These are phyloP conservation scores for Alethe diademata DNA, from an alignment of 2,113 vertebrate species.

Conservation along the genomic window DNA sequence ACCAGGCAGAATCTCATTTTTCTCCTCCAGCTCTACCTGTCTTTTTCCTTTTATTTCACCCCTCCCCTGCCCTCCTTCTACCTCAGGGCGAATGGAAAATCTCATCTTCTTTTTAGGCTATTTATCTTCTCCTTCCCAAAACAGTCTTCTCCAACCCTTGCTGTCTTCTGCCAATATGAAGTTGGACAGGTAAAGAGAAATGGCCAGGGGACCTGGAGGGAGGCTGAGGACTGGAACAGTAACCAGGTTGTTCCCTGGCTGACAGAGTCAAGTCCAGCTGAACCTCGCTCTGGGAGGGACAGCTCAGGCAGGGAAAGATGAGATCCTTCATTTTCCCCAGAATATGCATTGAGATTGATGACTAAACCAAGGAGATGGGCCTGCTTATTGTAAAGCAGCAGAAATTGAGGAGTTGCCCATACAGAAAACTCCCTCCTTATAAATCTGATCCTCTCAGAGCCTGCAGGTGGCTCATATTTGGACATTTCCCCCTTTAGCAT, in stretches of 20 bases:
- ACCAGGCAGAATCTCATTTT: conserved; percentile 40
- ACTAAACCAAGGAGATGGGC: neutral
- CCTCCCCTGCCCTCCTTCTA: neutral
- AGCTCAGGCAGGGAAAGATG: neutral
- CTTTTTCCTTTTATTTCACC: conserved; percentile 13
- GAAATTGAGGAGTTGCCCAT: neutral
- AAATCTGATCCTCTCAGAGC: neutral
- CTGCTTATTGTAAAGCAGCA: neutral
- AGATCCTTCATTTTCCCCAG: neutral
- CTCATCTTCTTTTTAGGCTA: conserved; percentile 28
- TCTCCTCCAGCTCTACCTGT: conserved; percentile 21
- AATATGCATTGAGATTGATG: neutral
- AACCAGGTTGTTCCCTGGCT: neutral
- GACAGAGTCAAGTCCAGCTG: fast-evolving
- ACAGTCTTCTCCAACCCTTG: neutral
- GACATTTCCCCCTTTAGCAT: neutral
- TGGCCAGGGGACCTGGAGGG: neutral
- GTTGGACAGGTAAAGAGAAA: neutral
- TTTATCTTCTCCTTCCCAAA: conserved; percentile 34
- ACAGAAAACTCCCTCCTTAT: neutral
- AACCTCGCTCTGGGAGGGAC: neutral
- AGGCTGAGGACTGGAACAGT: neutral
- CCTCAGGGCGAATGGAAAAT: neutral
- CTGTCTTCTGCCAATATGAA: neutral
- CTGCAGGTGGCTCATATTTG: neutral